Evolutionary conservation across 2,797 vertebrate species (phyloP), one percentile per base, ranked within the genome.

Genomic region (Periophthalmus magnuspinnatus): DNA sequence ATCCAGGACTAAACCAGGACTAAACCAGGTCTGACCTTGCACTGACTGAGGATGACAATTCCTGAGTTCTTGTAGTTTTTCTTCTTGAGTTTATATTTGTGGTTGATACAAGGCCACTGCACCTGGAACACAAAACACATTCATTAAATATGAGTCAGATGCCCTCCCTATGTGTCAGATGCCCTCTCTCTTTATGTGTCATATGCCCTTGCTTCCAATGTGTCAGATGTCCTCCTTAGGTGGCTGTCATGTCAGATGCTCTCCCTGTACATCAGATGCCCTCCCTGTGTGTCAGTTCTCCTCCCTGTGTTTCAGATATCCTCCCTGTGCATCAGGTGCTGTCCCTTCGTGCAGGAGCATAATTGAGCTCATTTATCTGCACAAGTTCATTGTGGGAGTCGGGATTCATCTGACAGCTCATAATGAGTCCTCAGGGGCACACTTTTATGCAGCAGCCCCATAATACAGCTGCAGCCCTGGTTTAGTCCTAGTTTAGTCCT

Each of bases 31-130:
- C 52, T 41, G 21, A 99, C 97, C 95, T 99, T 99, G 93, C 97
- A 99, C 81, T 94, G 96, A 85, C 96, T 98, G 72, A 99, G 95
- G 80, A 99, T 98, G 60, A 99, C 94, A 0, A 96, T 96, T 86
- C 97, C 97, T 2, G 97, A 99, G 89, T 99, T 99, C 91, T 94
- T 98, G 89, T 99, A 99, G 70, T 95, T 97, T 92, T 98, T 98
- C 93, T 99, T 99, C 93, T 99, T 99, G 19, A 93, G 91, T 91
- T 93, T 96, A 88, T 99, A 99, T 83, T 99, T 99, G 67, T 96
- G 94, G 72, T 99, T 99, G 56, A 99, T 94, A 84, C 97, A 98
- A 33, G 96, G 96, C 97, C 97, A 99, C 82, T 91, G 90, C 54
- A 91, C 89, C 89, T 90, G 77, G 5, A 41, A 24, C 5, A 62